Base-by-base conservation (phyloP, 2,113 vertebrate species). In the Candoia aspera region DNA sequence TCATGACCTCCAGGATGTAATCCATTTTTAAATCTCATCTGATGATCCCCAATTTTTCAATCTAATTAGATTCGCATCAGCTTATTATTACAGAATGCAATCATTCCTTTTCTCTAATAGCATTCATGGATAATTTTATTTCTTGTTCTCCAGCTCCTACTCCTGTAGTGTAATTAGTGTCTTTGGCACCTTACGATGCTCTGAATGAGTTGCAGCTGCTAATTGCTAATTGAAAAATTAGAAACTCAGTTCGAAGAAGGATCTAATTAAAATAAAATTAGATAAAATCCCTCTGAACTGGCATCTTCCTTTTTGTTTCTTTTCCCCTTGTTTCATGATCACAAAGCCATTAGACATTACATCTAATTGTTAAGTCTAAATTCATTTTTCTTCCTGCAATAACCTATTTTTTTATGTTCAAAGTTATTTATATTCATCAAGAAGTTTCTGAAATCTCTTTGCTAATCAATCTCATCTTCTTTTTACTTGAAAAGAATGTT, bases 181-280 rank as follows among this genome's bases (percentile, higher is more conserved):
- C 97, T 98, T 97, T 98, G 97, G 98, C 97, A 98, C 97, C 98
- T 98, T 97, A 97, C 97, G 97, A 98, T 24, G 97, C 97, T 96
- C 96, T 97, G 97, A 98, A 98, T 98, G 97, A 98, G 97, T 98
- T 98, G 97, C 97, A 98, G 98, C 98, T 98, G 98, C 98, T 98
- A 98, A 98, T 98, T 98, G 98, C 98, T 99, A 99, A 99, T 99
- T 99, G 98, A 99, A 99, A 99, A 99, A 99, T 98, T 98, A 98
- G 98, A 98, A 98, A 98, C 98, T 98, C 98, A 98, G 97, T 99
- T 98, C 98, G 98, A 98, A 98, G 98, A 98, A 98, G 96, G 98
- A 99, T 99, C 98, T 98, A 99, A 99, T 99, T 99, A 99, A 98
- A 98, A 97, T 96, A 97, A 98, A 98, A 99, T 98, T 98, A 98